Conservation (phyloP, 1,140 invertebrate species). For the Hycleus phaleratus region DNA sequence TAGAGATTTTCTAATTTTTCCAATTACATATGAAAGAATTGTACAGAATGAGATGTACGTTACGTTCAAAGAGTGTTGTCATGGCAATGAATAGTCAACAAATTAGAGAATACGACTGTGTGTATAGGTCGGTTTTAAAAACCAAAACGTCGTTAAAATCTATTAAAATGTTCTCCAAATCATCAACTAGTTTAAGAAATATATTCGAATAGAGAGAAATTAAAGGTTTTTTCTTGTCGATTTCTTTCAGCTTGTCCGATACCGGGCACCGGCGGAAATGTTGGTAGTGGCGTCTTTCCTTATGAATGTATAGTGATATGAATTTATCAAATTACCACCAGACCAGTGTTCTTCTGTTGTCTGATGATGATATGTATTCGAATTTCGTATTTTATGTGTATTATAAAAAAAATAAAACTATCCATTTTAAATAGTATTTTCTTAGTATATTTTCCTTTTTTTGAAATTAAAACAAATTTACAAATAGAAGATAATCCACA, state of each 20-base stretch:
- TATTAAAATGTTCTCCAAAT: too few relatives aligned
- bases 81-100: too few relatives aligned
- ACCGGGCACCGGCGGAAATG: constrained; percentile 30
- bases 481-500: constrained; percentile 41
- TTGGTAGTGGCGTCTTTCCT: constrained; percentile 47
- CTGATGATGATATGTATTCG: not conserved
- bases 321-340: constrained; percentile 20
- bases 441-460: constrained; percentile 37
- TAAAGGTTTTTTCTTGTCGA: not conserved
- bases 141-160: too few relatives aligned
- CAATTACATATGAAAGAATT: too few relatives aligned
- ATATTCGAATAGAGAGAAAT: not conserved
- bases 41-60: too few relatives aligned
- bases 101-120: too few relatives aligned
- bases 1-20: too few relatives aligned
- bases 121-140: too few relatives aligned
- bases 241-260: constrained; percentile 49
- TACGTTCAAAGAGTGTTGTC: too few relatives aligned
- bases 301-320: constrained; percentile 62
- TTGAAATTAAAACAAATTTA: constrained; percentile 40
- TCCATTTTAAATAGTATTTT: constrained; percentile 23
- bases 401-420: constrained; percentile 23
- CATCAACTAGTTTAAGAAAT: too few relatives aligned
- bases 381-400: constrained; percentile 11
- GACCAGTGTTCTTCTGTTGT: not conserved